phyloP scores from a whole-genome alignment of 2,888 invertebrate species.

The Seira musarum region DNA sequence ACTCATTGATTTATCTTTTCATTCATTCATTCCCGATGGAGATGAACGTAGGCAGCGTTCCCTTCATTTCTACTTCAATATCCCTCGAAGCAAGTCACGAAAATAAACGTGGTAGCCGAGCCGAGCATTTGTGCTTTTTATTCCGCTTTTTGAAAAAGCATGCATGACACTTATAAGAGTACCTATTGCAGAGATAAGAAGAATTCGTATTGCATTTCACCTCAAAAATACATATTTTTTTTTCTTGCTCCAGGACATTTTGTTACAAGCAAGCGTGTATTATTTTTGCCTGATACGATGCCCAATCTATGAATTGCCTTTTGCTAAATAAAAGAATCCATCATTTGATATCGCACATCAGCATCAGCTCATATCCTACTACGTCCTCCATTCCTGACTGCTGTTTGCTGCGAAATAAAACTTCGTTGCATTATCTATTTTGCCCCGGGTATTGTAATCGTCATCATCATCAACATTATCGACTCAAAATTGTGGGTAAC shows the following conservation, averaged over 20 bases:
- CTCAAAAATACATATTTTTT: background rate
- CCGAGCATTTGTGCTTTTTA: background rate
- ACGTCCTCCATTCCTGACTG: background rate
- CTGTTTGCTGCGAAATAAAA: background rate
- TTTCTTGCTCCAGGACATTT: background rate
- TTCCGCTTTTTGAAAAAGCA: background rate
- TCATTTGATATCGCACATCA: conserved; percentile 43
- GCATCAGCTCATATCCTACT: conserved; percentile 23
- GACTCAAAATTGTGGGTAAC: too few relatives aligned
- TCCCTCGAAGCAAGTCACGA: background rate
- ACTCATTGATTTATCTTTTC: background rate
- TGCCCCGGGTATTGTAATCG: conserved; percentile 22
- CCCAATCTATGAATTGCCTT: background rate
- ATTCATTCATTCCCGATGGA: too few relatives aligned
- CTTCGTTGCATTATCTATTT: background rate
- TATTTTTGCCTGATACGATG: background rate
- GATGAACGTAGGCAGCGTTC: background rate
- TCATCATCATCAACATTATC: conserved; percentile 23
- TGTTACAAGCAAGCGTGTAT: background rate
- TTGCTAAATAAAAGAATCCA: conserved; percentile 22
- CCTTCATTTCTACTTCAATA: background rate
- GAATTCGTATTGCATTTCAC: background rate
- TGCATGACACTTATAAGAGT: background rate
- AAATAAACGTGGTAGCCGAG: background rate
- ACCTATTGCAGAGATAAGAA: background rate